Conservation (phyloP, 2,113 vertebrate genomes). For the Vidua macroura region DNA sequence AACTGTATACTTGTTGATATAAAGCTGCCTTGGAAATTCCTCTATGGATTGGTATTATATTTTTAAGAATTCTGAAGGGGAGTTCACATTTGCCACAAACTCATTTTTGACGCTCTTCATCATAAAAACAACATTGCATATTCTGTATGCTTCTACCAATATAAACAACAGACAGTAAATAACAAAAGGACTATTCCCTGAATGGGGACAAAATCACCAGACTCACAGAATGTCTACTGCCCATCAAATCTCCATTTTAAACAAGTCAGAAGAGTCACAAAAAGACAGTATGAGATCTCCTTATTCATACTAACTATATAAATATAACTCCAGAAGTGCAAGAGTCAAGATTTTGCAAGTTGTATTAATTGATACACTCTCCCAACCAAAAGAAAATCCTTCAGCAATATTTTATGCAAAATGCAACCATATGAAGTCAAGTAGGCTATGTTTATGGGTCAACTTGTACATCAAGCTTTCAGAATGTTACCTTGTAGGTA, state of each 20-base stretch:
- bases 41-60: background rate
- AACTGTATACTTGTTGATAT: background rate
- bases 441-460: background rate
- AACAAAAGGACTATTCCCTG: background rate
- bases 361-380: background rate
- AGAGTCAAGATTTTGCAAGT: background rate
- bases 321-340: background rate
- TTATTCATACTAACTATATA: background rate
- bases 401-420: background rate
- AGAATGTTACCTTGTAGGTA: background rate
- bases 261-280: background rate
- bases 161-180: background rate
- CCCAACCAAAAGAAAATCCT: background rate
- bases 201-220: background rate
- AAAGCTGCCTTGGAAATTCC: background rate
- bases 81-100: background rate
- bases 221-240: background rate
- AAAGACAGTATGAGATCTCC: background rate
- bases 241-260: background rate
- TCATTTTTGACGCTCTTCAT: background rate
- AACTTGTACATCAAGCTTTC: background rate
- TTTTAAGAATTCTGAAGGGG: background rate
- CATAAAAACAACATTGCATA: background rate
- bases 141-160: background rate
- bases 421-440: background rate